A percentile compares a stretch with the other conserved stretches of the same genome.
These are phyloP conservation scores for Spinus pinus DNA, from an alignment of 2,797 vertebrate species.

Conservation along the genomic window DNA sequence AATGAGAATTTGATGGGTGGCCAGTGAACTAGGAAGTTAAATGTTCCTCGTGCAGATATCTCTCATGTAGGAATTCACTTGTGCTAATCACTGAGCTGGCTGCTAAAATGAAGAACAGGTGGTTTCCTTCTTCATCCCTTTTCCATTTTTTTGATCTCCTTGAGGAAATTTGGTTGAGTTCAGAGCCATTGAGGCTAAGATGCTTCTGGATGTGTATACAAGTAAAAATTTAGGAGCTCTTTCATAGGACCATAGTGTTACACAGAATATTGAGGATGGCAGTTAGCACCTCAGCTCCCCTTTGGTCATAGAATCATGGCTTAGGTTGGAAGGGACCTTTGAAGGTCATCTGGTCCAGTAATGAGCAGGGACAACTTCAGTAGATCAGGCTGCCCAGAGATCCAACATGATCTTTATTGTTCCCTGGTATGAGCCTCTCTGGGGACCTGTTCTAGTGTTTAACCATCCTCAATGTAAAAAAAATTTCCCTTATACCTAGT, in stretches of 20 bases:
- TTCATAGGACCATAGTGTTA: background rate
- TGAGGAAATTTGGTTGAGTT: background rate
- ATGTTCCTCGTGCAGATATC: background rate
- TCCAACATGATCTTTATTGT: background rate
- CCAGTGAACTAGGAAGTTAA: background rate
- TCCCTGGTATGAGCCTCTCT: background rate
- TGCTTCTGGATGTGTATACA: background rate
- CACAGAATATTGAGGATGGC: background rate
- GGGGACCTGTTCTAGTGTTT: background rate
- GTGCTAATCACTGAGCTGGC: background rate
- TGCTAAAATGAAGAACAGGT: background rate
- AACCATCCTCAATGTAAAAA: background rate
- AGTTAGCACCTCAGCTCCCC: background rate
- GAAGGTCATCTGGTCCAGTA: background rate
- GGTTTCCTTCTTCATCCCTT: background rate
- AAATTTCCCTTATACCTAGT: background rate
- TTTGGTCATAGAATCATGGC: background rate
- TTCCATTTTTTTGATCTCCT: background rate
- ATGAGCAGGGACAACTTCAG: background rate
- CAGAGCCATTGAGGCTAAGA: background rate
- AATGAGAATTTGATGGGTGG: background rate
- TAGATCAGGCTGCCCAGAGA: background rate
- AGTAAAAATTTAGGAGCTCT: background rate
- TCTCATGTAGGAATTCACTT: background rate
- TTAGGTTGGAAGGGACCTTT: background rate